Base-by-base conservation (phyloP, 2,113 vertebrate species). In the Sylvilagus bachmani region DNA sequence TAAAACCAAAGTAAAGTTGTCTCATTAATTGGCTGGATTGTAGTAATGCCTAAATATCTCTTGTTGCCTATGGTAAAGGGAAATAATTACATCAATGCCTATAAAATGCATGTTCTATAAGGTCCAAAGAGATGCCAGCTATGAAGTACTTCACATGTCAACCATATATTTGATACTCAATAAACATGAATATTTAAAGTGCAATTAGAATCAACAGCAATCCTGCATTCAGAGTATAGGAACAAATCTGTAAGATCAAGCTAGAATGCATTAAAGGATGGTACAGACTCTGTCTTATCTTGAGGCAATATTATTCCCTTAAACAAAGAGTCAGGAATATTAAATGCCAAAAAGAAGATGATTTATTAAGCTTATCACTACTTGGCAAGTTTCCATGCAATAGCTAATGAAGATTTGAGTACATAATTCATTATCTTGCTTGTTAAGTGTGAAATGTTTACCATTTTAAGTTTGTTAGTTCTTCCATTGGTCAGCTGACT, bases 361-460 rank as follows among this genome's bases (percentile, higher is more conserved):
- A 33, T 0, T 67, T 90, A 89, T 95, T 88, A 97, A 97, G 70
- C 89, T 93, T 96, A 96, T 95, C 91, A 55, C 86, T 78, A 10
- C 58, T 49, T 89, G 94, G 81, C 95, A 89, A 90, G 69, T 96
- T 95, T 97, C 95, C 96, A 90, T 85, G 86, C 1, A 90, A 83
- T 62, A 92, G 64, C 51, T 95, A 79, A 91, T 96, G 97, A 96
- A 96, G 92, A 82, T 53, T 9, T 33, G 89, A 90, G 88, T 86
- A 80, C 70, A 22, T 83, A 89, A 95, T 96, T 96, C 80, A 87
- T 96, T 92, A 83, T 80, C 75, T 38, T 78, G 4, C 90, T 79
- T 86, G 79, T 87, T 84, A 66, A 86, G 74, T 89, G n/a, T 81
- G 92, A 86, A 64, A 82, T 95, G 84, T 90, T 89, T 96, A 38